These are phyloP conservation scores for Psammodynastes pulverulentus DNA, from an alignment of 2,113 vertebrate species.

Conservation along the genomic window DNA sequence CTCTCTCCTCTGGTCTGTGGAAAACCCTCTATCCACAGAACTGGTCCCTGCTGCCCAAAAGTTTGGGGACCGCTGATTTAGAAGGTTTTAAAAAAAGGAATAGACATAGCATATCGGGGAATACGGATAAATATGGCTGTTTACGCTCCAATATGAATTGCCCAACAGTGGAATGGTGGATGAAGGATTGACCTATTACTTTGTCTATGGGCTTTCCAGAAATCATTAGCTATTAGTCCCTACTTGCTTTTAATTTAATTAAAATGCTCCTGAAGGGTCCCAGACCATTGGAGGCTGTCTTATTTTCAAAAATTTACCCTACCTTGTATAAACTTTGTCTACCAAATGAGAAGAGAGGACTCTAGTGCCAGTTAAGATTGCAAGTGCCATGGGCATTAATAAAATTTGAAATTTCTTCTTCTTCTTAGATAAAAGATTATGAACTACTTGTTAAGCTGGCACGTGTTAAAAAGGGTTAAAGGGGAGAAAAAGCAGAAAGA, in stretches of 20 bases:
- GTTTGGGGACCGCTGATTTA: too few relatives aligned
- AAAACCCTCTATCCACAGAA: too few relatives aligned
- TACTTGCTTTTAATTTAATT: not conserved
- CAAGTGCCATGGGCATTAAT: constrained; percentile 52
- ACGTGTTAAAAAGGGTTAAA: constrained; percentile 18
- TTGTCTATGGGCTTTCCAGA: not conserved
- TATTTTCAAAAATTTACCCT: not conserved
- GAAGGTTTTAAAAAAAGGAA: not conserved
- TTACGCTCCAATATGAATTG: not conserved
- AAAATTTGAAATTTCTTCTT: constrained; percentile 51
- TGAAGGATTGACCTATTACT: not conserved
- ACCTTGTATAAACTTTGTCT: not conserved
- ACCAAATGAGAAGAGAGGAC: not conserved
- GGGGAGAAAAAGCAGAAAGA: constrained; percentile 15
- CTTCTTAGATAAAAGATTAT: constrained; percentile 50
- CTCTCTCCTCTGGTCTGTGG: too few relatives aligned
- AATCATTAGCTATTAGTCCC: not conserved
- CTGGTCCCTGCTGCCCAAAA: too few relatives aligned
- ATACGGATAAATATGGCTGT: not conserved
- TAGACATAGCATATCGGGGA: not conserved
- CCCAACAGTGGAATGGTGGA: not conserved
- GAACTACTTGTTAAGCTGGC: constrained; percentile 45
- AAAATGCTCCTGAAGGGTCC: not conserved
- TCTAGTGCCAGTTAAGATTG: not conserved
- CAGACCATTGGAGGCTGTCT: not conserved